Evolutionary conservation across 2,113 vertebrate genomes (phyloP).

Genomic region (Thamnophis sirtalis): DNA sequence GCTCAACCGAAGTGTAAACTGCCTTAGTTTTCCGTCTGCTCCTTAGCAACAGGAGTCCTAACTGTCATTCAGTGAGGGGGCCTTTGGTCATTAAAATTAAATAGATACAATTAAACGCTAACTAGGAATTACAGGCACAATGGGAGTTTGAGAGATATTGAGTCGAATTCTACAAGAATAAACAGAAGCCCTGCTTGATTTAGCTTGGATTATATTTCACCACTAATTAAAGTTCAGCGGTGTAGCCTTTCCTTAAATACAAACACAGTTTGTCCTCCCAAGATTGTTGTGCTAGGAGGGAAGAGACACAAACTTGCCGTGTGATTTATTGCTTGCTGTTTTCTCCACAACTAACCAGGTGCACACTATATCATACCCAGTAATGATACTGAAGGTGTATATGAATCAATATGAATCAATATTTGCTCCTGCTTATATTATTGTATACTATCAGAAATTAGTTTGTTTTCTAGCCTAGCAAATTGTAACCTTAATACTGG

Average conservation of each 20-base stretch:
- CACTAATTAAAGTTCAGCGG: slow-evolving; percentile 45
- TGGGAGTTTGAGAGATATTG: neutral
- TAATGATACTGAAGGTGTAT: neutral
- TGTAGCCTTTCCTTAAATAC: slow-evolving; percentile 26
- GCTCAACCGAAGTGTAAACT: neutral
- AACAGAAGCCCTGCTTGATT: slow-evolving; percentile 37
- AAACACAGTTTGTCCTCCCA: neutral
- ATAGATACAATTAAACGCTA: slow-evolving; percentile 44
- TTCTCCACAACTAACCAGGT: neutral
- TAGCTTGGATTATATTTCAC: slow-evolving; percentile 46
- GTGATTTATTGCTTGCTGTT: neutral
- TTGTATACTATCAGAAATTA: too few relatives aligned
- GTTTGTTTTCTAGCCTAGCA: too few relatives aligned
- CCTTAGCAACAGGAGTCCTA: neutral
- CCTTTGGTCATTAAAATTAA: slow-evolving; percentile 24
- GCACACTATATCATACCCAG: fast-evolving
- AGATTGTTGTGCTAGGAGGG: neutral
- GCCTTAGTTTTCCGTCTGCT: neutral
- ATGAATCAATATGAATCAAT: too few relatives aligned
- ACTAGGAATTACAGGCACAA: slow-evolving; percentile 30
- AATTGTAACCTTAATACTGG: too few relatives aligned
- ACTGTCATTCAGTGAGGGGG: neutral
- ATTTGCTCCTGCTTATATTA: too few relatives aligned
- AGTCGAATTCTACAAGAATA: slow-evolving; percentile 42
- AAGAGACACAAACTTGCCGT: neutral